Evolutionary conservation across 2,888 invertebrate genomes (phyloP), one percentile per base, ranked within the genome.

Genomic region (Dorcus hopei): DNA sequence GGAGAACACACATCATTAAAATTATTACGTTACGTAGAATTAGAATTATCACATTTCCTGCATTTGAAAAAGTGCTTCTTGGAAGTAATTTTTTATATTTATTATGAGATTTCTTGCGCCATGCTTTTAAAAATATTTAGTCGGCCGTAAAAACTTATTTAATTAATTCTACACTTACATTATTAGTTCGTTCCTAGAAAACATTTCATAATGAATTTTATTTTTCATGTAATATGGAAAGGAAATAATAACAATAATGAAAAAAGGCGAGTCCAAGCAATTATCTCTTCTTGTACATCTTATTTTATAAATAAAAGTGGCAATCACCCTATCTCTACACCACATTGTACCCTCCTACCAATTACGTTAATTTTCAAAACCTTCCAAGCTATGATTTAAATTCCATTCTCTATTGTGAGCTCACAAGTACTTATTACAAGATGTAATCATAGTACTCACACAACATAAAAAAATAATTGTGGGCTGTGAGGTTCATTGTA

Each of bases 341-440:
- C 58, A 60, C 64, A 53, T 52, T 51, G 55, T 57, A 63, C 68
- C 70, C 71, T 68, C 71, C 77, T 72, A 72, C 69, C 72, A 70
- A 75, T 76, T 75, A 76, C 72, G 71, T 74, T 75, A 74, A 77
- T 75, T 76, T 73, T 70, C 71, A 68, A 74, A 74, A 70, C 70
- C 65, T 71, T 70, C 72, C 68, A 68, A 69, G 72, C 69, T 74
- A 74, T 75, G 74, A 77, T 77, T 77, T 76, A 76, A 76, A 77
- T 77, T 76, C 76, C 76, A 73, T 72, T 75, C 75, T 70, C 75
- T 73, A 76, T 77, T 77, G 76, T 76, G 72, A 72, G 67, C 66
- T 67, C 67, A 65, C 72, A 74, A 74, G 74, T 70, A 72, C 74
- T 71, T 72, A 74, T 75, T 75, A 74, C 71, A 70, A 73, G 68